Base-by-base conservation (phyloP, 2,113 vertebrate species). In the Saimiri boliviensis region DNA sequence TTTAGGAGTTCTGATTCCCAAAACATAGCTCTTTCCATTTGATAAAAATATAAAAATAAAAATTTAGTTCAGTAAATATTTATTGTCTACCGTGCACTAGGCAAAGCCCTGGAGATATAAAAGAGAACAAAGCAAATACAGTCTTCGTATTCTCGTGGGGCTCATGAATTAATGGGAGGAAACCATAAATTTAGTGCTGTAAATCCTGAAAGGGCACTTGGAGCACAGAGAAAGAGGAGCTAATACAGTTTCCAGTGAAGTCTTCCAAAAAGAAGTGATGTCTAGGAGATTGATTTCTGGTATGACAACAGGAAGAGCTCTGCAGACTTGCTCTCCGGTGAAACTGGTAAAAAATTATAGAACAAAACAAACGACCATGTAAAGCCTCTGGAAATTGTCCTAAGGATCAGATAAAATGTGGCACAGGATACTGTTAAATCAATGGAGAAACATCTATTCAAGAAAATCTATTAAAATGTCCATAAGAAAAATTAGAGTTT, bases 31-130 rank as follows among this genome's bases (percentile, higher is more conserved):
- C 82, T 93, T 94, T 95, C 16, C 21, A 89, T 16, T 70, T 93
- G 76, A 89, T 52, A 68, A 74, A 88, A 86, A 83, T 88, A 88
- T 56, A 93, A 91, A 91, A 93, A 74, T 70, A 85, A 30, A 83
- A 35, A 90, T 83, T 93, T 40, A 79, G 17, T 79, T 63, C 37
- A 91, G n/a, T 49, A n/a, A 58, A 70, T 88, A 47, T 91, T 81
- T 70, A 73, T 45, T 95, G 58, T 93, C 58, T 83, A 66, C 52
- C 85, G 45, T 54, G 13, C 74, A 17, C 23, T 66, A 93, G 47
- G 30, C 3, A 92, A 86, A 2, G 27, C 60, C 73, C 12, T 84
- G 20, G 63, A 60, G 68, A 63, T 86, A 81, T 77, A 58, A 74
- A 93, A 80, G 52, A 88, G 35, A 84, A 71, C 49, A 25, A 17